These are phyloP conservation scores for Australoheros facetus DNA, from an alignment of 2,797 vertebrate genomes.

Conservation along the genomic window DNA sequence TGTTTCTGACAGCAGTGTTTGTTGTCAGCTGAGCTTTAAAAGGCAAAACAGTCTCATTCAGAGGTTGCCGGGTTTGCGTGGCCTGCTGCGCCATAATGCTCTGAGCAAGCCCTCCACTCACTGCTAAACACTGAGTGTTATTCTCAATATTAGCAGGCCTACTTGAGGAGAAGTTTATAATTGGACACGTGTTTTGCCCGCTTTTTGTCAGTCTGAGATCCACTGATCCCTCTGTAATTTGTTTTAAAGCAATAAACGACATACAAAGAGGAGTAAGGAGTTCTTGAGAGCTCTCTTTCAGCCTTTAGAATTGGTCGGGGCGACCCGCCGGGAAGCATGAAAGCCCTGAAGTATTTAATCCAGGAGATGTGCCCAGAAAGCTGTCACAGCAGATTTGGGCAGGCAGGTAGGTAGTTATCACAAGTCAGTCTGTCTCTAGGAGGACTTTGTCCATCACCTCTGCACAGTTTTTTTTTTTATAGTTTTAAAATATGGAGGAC, in stretches of 20 bases:
- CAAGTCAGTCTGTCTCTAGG: background rate
- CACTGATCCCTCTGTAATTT: slow-evolving; percentile 71
- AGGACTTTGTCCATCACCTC: background rate
- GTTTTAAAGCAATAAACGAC: slow-evolving; percentile 69
- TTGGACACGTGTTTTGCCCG: slow-evolving; percentile 74
- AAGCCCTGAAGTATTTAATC: slow-evolving; percentile 78
- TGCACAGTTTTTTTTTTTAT: background rate
- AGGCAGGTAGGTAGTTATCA: slow-evolving; percentile 6
- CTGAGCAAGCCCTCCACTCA: slow-evolving; percentile 28
- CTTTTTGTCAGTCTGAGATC: slow-evolving; percentile 66
- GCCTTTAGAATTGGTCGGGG: slow-evolving; percentile 63
- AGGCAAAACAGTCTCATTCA: slow-evolving; percentile 63
- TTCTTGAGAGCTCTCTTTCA: slow-evolving; percentile 77
- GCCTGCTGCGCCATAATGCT: slow-evolving; percentile 55
- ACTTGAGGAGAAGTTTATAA: slow-evolving; percentile 75
- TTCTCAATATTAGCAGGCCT: slow-evolving; percentile 74
- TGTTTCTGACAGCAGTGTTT: slow-evolving; percentile 73
- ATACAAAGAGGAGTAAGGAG: slow-evolving; percentile 66
- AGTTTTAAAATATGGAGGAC: slow-evolving; percentile 73
- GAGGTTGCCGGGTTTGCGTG: slow-evolving; percentile 31
- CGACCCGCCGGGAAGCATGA: slow-evolving; percentile 56
- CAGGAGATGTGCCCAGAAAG: slow-evolving; percentile 29
- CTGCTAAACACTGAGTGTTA: slow-evolving; percentile 48
- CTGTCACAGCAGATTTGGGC: slow-evolving; percentile 32
- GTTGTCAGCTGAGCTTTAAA: slow-evolving; percentile 55